These are phyloP conservation scores for Ganaspis brasiliensis DNA, from an alignment of 2,888 invertebrate genomes.

Conservation along the genomic window DNA sequence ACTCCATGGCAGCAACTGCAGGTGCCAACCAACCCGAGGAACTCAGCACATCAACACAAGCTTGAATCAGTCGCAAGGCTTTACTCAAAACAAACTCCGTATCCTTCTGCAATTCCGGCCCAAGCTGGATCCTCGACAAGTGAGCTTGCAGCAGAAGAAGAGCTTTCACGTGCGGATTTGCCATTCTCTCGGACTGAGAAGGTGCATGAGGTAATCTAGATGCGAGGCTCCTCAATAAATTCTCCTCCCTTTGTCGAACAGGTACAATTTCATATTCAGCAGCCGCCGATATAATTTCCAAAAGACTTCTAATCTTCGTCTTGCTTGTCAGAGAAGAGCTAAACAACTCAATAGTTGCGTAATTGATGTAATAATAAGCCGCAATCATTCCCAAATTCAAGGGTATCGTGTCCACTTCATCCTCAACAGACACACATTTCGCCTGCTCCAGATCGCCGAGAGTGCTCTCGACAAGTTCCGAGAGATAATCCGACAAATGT, in stretches of 20 bases:
- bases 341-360: slow-evolving; percentile 99
- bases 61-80: slow-evolving; percentile 93
- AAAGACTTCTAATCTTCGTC: slow-evolving; percentile 97
- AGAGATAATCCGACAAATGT: slow-evolving; percentile 98
- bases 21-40: slow-evolving; percentile 99
- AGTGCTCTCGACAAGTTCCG: slow-evolving; percentile 98
- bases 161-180: slow-evolving; percentile 98
- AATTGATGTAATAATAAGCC: slow-evolving; percentile 99
- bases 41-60: slow-evolving; percentile 96
- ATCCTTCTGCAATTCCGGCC: slow-evolving; percentile 98
- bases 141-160: slow-evolving; percentile 98
- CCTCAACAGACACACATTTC: slow-evolving; percentile 98
- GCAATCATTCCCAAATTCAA: slow-evolving; percentile 99
- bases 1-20: slow-evolving; percentile 99
- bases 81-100: slow-evolving; percentile 94
- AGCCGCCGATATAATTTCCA: slow-evolving; percentile 99
- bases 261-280: slow-evolving; percentile 97
- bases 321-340: slow-evolving; percentile 97
- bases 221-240: slow-evolving; percentile 87
- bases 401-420: slow-evolving; percentile 98
- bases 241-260: slow-evolving; percentile 97
- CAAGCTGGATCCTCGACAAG: slow-evolving; percentile 94
- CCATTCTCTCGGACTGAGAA: slow-evolving; percentile 75
- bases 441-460: slow-evolving; percentile 96
- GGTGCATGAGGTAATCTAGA: slow-evolving; percentile 85